These are phyloP conservation scores for Itoplectis maculator DNA, from an alignment of 2,888 invertebrate species.

Conservation along the genomic window DNA sequence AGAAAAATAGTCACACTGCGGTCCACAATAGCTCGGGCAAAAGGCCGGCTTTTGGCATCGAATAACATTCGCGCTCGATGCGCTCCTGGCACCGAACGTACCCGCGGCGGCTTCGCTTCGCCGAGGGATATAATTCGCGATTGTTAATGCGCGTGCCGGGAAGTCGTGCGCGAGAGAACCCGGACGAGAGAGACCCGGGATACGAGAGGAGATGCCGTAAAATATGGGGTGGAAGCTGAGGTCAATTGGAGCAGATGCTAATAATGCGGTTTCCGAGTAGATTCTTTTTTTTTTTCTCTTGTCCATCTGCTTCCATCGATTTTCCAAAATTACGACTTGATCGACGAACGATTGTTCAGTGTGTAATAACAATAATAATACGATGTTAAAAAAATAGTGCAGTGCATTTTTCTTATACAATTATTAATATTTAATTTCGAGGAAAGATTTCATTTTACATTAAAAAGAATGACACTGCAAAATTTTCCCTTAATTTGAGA, in stretches of 20 bases:
- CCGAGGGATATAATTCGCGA: conserved; percentile 50
- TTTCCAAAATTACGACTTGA: background rate
- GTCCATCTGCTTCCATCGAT: background rate
- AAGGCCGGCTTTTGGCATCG: conserved; percentile 57
- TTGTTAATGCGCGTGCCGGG: conserved; percentile 49
- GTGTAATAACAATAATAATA: too few species aligned
- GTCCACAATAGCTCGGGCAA: conserved; percentile 49
- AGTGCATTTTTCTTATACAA: background rate
- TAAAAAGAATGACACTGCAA: background rate
- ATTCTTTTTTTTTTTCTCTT: background rate
- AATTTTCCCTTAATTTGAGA: background rate
- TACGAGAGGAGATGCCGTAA: background rate
- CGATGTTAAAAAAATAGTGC: background rate
- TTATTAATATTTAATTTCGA: background rate
- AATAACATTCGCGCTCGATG: conserved; percentile 56
- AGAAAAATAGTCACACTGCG: conserved; percentile 51
- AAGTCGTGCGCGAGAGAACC: conserved; percentile 17
- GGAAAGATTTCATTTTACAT: background rate
- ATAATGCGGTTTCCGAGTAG: background rate
- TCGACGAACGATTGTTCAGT: background rate
- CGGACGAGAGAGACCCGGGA: background rate
- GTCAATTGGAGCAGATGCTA: conserved; percentile 10
- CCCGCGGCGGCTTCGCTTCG: conserved; percentile 33
- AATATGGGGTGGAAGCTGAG: conserved; percentile 3
- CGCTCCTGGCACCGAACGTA: conserved; percentile 48